Conservation (phyloP, 2,888 invertebrate genomes). For the Volucella bombylans region DNA sequence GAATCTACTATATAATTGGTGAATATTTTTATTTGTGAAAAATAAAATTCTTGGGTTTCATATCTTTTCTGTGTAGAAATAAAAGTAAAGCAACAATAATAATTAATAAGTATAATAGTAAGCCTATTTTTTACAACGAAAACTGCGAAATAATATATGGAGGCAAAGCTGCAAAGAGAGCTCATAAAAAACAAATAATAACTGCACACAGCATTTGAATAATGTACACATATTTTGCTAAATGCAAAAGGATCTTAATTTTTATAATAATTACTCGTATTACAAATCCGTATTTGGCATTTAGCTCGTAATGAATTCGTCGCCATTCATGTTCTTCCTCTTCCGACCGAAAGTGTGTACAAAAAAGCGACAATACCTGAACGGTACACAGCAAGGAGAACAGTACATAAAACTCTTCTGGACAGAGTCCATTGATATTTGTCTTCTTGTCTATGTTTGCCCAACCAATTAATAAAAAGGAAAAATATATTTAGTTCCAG, state of each 20-base stretch:
- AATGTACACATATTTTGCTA: constrained; percentile 13
- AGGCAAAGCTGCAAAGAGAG: no score
- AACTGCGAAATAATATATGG: no score
- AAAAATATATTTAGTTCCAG: constrained; percentile 73
- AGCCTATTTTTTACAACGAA: no score
- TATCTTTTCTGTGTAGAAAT: no score
- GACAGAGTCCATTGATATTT: constrained; percentile 72
- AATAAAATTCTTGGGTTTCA: no score
- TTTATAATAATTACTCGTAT: constrained; percentile 62
- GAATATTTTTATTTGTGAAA: no score
- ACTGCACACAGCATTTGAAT: no score
- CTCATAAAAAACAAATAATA: no score
- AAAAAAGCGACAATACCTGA: background rate
- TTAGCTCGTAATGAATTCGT: constrained; percentile 64
- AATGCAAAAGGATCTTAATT: constrained; percentile 54
- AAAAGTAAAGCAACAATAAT: no score
- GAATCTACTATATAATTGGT: no score
- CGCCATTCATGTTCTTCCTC: constrained; percentile 36
- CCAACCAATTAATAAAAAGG: constrained; percentile 76
- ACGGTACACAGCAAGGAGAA: constrained; percentile 1
- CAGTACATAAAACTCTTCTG: constrained; percentile 10
- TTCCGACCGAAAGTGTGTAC: constrained; percentile 15
- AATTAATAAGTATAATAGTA: no score
- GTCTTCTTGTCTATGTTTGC: constrained; percentile 76
- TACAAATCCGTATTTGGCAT: constrained; percentile 49